These are phyloP conservation scores for Dascillus cervinus DNA, from an alignment of 2,888 invertebrate species.

Conservation along the genomic window DNA sequence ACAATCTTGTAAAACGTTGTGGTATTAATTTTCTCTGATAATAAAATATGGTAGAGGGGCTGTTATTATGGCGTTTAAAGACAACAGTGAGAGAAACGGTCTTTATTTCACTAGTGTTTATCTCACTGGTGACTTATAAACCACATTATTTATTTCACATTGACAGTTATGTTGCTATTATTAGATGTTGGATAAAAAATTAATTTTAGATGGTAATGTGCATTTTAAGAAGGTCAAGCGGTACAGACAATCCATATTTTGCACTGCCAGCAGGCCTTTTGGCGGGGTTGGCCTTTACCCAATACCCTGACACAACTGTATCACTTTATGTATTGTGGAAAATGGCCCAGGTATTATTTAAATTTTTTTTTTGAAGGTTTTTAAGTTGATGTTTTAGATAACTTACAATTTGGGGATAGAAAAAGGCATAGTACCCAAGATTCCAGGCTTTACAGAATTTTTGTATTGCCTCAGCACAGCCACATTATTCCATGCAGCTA, in stretches of 20 bases:
- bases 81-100: too few species aligned
- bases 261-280: conserved; percentile 65
- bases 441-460: conserved; percentile 62
- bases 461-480: conserved; percentile 73
- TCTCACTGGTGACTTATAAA: too few species aligned
- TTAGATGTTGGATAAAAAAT: background rate
- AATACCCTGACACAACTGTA: conserved; percentile 69
- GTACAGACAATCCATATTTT: conserved; percentile 53
- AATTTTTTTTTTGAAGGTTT: conserved; percentile 1
- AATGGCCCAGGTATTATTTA: conserved; percentile 57
- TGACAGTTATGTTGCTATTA: too few species aligned
- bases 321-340: conserved; percentile 82
- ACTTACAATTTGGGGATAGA: conserved; percentile 65
- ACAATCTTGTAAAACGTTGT: too few species aligned
- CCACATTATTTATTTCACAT: too few species aligned
- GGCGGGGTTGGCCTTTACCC: conserved; percentile 62
- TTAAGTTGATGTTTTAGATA: conserved; percentile 45
- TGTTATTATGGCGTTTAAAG: too few species aligned
- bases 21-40: too few species aligned
- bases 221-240: conserved; percentile 52
- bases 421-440: conserved; percentile 54
- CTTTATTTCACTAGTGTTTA: too few species aligned
- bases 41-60: too few species aligned
- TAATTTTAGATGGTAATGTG: conserved; percentile 56
- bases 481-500: conserved; percentile 67